Base-by-base conservation (phyloP, 2,797 vertebrate species). In the Cichlasoma orientale region DNA sequence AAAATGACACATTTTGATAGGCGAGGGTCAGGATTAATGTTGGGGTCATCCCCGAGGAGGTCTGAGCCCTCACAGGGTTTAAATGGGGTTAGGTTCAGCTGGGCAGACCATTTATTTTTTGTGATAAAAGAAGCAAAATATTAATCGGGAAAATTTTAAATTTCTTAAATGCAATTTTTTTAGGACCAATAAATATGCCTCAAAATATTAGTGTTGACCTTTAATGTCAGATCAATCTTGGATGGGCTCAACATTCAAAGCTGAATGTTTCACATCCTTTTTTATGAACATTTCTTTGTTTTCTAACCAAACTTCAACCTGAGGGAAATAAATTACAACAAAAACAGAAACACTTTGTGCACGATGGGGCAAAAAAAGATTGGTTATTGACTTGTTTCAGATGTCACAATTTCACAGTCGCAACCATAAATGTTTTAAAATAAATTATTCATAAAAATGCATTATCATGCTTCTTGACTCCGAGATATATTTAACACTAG, bases 381-480 rank as follows among this genome's bases (percentile, higher is more conserved):
- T 13, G 36, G 10, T 63, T 2, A 44, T 18, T 63, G 23, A 66
- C 44, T 27, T 14, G 38, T 36, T 58, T 21, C 31, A 4, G 31
- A 0, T 21, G 19, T n/a, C 33, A n/a, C 31, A 21, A 59, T 59
- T 38, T 38, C 6, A 38, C 57, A 25, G 23, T 16, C 27, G 9
- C 23, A 27, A 23, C 13, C 3, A 21, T 10, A 61, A 41, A 41
- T 25, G 25, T 63, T 36, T 38, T 18, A 16, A 61, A 16, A 16
- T 7, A 0, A 36, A 33, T 2, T 63, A 44, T 63, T 25, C 0
- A 66, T 7, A 41, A 25, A 21, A 19, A 66, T 47, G 9, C 0
- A 7, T 29, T 4, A 7, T 19, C 27, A 47, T 66, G 38, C 47
- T 9, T 66, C 38, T 19, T 47, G 9, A 66, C 27, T 19, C 59